Percentiles rank a stretch among this genome's conserved stretches.
These are phyloP conservation scores for Drosophila rufa DNA, from an alignment of 1,140 invertebrate species.

Conservation along the genomic window DNA sequence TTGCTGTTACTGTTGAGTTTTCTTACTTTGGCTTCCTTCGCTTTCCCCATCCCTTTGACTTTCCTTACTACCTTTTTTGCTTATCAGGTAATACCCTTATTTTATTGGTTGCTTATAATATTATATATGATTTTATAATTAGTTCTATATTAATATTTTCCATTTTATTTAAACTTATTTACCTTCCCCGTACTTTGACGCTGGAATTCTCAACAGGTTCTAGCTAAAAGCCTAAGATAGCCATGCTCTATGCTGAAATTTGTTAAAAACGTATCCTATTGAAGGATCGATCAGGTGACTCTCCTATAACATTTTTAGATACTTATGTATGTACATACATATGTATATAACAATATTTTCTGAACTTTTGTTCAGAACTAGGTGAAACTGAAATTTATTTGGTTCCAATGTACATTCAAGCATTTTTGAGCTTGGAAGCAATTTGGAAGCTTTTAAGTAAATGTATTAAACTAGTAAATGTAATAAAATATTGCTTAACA, in stretches of 20 bases:
- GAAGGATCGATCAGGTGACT: too few species aligned
- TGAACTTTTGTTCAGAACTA: too few species aligned
- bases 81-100: not conserved
- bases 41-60: constrained; percentile 26
- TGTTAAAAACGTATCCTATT: too few species aligned
- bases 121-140: not conserved
- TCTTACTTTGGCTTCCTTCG: constrained; percentile 66
- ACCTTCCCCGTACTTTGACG: too few species aligned
- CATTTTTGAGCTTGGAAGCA: not conserved
- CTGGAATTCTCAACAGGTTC: too few species aligned
- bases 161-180: not conserved
- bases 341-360: not conserved
- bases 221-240: too few species aligned
- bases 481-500: too few species aligned
- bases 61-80: constrained; percentile 27
- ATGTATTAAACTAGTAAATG: too few species aligned
- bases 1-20: constrained; percentile 6
- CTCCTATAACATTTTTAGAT: too few species aligned
- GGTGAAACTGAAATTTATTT: not conserved
- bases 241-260: too few species aligned
- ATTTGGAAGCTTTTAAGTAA: too few species aligned
- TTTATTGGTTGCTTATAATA: not conserved
- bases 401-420: not conserved
- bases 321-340: too few species aligned
- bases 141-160: not conserved